Evolutionary conservation across 1,140 invertebrate genomes (phyloP), one percentile per base, ranked within the genome.

Genomic region (Caenorhabditis briggsae): DNA sequence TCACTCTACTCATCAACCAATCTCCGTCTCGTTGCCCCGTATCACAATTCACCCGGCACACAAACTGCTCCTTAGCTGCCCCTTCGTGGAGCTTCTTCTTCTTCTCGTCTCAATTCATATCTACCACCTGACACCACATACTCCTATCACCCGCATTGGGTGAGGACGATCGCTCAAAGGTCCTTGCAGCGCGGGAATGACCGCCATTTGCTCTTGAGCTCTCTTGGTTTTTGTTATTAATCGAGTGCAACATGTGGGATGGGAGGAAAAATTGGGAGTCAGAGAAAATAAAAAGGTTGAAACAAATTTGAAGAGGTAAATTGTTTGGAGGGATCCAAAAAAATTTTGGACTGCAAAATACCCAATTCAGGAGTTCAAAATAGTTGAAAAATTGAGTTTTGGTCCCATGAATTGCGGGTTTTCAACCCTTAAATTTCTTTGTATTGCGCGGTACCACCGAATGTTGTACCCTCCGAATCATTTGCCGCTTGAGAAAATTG

Each of bases 91-190:
- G 70, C 33, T 50, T 33, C 33, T 33, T 33, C 33, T 50, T 33
- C 33, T 33, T 33, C 33, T 33, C 33, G 33, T 33, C 46, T 70
- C 65, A 46, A 70, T 70, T 46, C 65, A 70, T 23, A 78, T 78
- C 70, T 78, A 78, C 70, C 70, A 78, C 70, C 70, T 78, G 70
- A 78, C 70, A 78, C 70, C 33, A 33, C 33, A 33, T 78, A 78
- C 53, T 46, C 25, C 70, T 78, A 78, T 78, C 70, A 78, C 70
- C 33, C 70, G 70, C 46, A 78, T 78, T 78, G 70, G 70, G 70
- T 70, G 59, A 46, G 16, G 20, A 18, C 14, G 20, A n/a, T 78
- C 46, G 70, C 46, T 78, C 46, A 53, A 50, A n/a, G 25, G 18
- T 50, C n/a, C 70, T 78, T 78, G 70, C 46, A 78, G 70, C 48